Conservation (phyloP, 2,888 invertebrate genomes). For the Philhelius pedissequus region DNA sequence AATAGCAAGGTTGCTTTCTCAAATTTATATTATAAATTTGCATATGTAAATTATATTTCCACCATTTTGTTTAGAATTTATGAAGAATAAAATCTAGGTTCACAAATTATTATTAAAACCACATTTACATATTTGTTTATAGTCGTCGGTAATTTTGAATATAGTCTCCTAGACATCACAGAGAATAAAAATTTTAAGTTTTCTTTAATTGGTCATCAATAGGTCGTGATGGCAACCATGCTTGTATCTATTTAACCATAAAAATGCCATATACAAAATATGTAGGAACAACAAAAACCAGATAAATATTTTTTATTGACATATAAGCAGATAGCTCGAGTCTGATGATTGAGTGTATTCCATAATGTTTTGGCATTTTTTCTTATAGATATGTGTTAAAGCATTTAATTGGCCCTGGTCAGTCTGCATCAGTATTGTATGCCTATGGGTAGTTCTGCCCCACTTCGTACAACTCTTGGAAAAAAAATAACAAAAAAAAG, state of each 20-base stretch:
- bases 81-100: no score
- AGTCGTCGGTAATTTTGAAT: no score
- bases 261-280: background rate
- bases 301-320: slow-evolving; percentile 2
- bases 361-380: slow-evolving; percentile 18
- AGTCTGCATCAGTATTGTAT: background rate
- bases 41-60: no score
- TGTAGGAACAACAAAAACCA: background rate
- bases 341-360: slow-evolving; percentile 27
- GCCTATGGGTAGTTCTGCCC: background rate
- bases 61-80: no score
- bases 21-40: no score
- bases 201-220: no score
- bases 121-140: no score
- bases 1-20: no score
- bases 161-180: no score
- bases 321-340: background rate
- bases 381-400: background rate
- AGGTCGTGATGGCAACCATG: background rate
- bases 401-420: slow-evolving; percentile 27
- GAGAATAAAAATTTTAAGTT: no score
- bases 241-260: background rate
- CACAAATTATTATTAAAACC: no score
- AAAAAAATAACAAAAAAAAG: background rate
- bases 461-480: slow-evolving; percentile 26